phyloP scores from a whole-genome alignment of 1,140 invertebrate genomes.

The Drosophila pseudoobscura region DNA sequence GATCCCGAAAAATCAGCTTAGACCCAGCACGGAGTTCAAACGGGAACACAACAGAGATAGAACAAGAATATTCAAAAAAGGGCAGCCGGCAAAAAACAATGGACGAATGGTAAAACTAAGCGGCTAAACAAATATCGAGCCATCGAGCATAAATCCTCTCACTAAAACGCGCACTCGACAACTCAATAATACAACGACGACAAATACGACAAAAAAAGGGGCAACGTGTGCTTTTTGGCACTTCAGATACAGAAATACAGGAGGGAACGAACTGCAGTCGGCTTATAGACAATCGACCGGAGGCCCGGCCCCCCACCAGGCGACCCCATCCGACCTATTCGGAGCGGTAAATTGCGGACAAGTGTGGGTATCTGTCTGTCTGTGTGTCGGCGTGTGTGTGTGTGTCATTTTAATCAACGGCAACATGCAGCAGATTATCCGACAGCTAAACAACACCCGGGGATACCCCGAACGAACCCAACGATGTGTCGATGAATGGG shows the following conservation, averaged over 20 bases:
- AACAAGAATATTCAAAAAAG: not conserved
- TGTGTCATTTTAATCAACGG: conserved; percentile 73
- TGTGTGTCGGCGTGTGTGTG: conserved; percentile 21
- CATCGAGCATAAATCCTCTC: conserved; percentile 68
- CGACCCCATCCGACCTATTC: conserved; percentile 17
- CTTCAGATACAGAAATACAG: conserved; percentile 52
- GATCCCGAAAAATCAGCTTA: no score
- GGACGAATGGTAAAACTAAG: conserved; percentile 62
- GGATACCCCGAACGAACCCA: conserved; percentile 4
- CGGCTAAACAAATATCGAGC: conserved; percentile 71
- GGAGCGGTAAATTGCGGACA: conserved; percentile 35
- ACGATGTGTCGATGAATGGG: conserved; percentile 38
- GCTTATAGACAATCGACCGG: conserved; percentile 70
- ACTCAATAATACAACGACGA: conserved; percentile 49
- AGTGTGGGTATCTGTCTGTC: not conserved
- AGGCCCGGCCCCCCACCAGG: conserved; percentile 6
- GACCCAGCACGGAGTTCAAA: conserved; percentile 35
- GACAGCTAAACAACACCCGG: conserved; percentile 74
- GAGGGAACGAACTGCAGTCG: conserved; percentile 44
- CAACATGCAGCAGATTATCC: conserved; percentile 76
- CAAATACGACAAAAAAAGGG: conserved; percentile 17
- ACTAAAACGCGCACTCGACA: conserved; percentile 67
- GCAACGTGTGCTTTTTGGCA: conserved; percentile 75
- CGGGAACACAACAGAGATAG: conserved; percentile 1
- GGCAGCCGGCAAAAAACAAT: conserved; percentile 46